Evolutionary conservation across 2,797 vertebrate species (phyloP), one percentile per base, ranked within the genome.

Genomic region (Brachymystax lenok): DNA sequence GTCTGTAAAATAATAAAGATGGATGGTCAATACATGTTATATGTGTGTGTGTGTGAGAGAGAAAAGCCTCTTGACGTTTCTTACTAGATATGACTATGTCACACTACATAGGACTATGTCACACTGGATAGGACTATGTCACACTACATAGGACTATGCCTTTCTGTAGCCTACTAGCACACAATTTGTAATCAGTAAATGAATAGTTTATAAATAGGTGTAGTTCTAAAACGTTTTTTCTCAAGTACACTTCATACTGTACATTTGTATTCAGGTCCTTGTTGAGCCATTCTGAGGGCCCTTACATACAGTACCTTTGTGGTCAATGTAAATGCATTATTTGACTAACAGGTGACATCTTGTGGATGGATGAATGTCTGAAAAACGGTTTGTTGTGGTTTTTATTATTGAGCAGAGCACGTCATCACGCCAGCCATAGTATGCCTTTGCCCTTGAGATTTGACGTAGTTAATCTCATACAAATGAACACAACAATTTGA

Each of bases 1-100:
- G 87, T 93, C 86, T 86, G 89, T 85, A 72, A 76, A 73, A 80
- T 87, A 94, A 92, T 93, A 93, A 95, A 93, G 81, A 91, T 88
- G 82, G 79, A 85, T 77, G 82, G 78, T 89, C 85, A 88, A 87
- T 86, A 86, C 79, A 76, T 33, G 3, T 17, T n/a, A 35, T 12
- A 16, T 21, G 2, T 56, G 1, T 54, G 54, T n/a, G n/a, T 40
- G 35, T 8, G 8, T 46, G 40, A 6, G n/a, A n/a, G n/a, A 70
- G 14, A 24, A 71, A 52, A 7, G 13, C 24, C 8, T n/a, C 14
- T 71, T 27, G n/a, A 21, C 17, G 6, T 71, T 52, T 59, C 54
- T 59, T 68, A 59, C 40, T 46, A 40, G 40, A 40, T 10, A 7
- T 1, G 5, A 33, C 30, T 28, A 24, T 33, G 30, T n/a, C n/a